A percentile compares a stretch with the other conserved stretches of the same genome.
Conservation (phyloP, 2,888 invertebrate genomes). For the Hydriomena furcata region DNA sequence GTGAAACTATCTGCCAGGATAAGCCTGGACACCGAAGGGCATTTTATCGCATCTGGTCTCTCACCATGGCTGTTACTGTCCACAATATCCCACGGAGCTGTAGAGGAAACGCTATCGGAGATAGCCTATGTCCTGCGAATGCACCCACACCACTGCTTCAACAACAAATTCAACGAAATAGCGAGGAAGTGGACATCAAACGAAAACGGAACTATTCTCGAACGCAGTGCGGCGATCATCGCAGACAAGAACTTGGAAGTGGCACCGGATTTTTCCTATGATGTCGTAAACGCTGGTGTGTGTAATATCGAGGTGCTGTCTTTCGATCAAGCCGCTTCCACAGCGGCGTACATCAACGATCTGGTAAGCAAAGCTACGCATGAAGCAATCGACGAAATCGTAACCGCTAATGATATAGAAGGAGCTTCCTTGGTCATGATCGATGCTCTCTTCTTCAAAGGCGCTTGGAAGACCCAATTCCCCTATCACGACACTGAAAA, state of each 20-base stretch:
- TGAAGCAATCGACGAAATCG: constrained; percentile 60
- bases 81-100: constrained; percentile 58
- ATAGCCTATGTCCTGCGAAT: constrained; percentile 52
- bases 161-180: constrained; percentile 56
- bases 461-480: constrained; percentile 59
- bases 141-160: constrained; percentile 60
- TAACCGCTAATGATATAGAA: constrained; percentile 55
- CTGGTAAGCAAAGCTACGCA: constrained; percentile 57
- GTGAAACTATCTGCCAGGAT: constrained; percentile 48
- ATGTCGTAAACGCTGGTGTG: constrained; percentile 43
- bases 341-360: constrained; percentile 58
- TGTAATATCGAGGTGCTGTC: constrained; percentile 49
- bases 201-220: constrained; percentile 46
- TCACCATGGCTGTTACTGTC: constrained; percentile 68
- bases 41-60: constrained; percentile 63
- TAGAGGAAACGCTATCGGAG: constrained; percentile 53
- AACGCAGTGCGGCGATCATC: constrained; percentile 58
- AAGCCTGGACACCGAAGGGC: constrained; percentile 60
- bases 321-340: constrained; percentile 45
- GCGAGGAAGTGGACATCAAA: constrained; percentile 40
- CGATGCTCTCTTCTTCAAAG: constrained; percentile 70
- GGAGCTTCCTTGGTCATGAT: constrained; percentile 52
- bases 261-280: constrained; percentile 44
- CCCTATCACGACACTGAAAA: constrained; percentile 51
- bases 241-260: constrained; percentile 50